Conservation (phyloP, 2,113 vertebrate genomes). For the Corvus hawaiiensis region DNA sequence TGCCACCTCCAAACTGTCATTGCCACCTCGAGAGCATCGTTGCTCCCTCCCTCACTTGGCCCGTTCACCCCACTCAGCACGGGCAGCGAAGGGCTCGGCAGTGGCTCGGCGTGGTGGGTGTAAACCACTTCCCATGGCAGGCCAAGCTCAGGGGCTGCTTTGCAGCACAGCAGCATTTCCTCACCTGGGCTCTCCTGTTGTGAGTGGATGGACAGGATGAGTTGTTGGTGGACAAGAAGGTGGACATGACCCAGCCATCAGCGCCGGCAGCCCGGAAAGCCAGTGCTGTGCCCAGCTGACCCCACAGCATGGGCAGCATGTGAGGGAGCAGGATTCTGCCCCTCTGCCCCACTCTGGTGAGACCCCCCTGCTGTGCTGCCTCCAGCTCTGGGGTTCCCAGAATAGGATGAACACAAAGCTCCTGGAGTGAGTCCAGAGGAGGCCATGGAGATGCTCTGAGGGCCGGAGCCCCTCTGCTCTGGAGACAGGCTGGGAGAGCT, state of each 20-base stretch:
- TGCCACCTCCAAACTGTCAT: neutral
- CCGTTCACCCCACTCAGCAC: rapidly evolving
- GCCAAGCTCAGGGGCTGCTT: neutral
- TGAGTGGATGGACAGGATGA: neutral
- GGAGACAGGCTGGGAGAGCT: neutral
- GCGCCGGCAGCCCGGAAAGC: rapidly evolving
- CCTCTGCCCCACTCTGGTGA: neutral
- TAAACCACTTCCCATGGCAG: neutral
- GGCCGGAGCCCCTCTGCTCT: neutral
- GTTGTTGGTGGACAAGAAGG: neutral
- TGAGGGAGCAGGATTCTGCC: neutral
- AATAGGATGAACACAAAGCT: neutral
- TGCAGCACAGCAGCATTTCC: neutral
- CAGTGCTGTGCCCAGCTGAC: neutral
- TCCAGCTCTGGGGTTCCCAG: neutral
- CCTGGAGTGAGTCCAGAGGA: neutral
- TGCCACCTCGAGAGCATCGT: neutral
- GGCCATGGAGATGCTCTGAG: neutral
- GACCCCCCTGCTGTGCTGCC: neutral
- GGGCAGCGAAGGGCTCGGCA: neutral
- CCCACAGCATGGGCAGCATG: neutral
- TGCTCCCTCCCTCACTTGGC: neutral
- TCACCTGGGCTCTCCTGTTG: rapidly evolving
- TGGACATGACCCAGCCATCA: neutral
- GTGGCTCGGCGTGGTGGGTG: neutral